These are phyloP conservation scores for Empidonax traillii DNA, from an alignment of 2,113 vertebrate genomes.

Conservation along the genomic window DNA sequence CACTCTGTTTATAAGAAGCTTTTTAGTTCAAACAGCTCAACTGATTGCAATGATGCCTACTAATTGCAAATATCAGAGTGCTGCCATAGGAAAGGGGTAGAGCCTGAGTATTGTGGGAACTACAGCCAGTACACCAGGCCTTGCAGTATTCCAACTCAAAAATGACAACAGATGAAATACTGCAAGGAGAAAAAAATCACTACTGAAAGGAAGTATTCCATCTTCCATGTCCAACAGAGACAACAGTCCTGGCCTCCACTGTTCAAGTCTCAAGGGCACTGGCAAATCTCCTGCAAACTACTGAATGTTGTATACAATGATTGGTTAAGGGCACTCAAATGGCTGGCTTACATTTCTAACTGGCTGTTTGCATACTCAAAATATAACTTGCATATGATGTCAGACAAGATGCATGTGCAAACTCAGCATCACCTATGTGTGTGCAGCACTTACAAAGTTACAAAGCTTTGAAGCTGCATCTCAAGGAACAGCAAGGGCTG, in stretches of 20 bases:
- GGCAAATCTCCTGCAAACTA: neutral
- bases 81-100: accelerated
- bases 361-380: neutral
- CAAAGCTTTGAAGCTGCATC: neutral
- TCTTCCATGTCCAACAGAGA: neutral
- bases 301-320: accelerated
- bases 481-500: neutral
- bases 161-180: neutral
- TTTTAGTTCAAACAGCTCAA: neutral
- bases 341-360: neutral
- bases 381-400: neutral
- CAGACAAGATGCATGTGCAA: neutral
- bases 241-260: neutral
- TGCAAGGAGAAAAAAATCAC: neutral
- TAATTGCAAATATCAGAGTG: neutral
- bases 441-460: accelerated
- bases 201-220: neutral
- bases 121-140: neutral
- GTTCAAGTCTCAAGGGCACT: neutral
- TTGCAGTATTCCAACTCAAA: neutral
- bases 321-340: neutral
- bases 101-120: neutral
- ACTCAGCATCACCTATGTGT: neutral
- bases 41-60: neutral
- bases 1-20: neutral